Percentiles rank a stretch among this genome's conserved stretches.
Evolutionary conservation across 2,797 vertebrate species (phyloP).

Genomic region (Chiroxiphia lanceolata): DNA sequence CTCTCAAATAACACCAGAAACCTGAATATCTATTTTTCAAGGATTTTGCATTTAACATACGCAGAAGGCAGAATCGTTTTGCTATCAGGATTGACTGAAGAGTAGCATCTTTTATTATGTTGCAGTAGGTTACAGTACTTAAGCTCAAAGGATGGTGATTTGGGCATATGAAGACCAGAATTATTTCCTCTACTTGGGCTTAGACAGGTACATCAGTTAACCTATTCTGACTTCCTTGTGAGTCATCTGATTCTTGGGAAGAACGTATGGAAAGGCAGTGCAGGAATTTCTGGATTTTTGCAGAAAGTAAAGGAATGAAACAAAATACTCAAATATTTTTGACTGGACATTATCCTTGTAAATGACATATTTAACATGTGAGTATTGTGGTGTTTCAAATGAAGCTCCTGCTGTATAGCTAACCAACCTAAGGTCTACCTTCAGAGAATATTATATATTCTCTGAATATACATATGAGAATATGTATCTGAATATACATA

Average conservation of each 20-base stretch:
- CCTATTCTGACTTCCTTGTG: background rate
- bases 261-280: background rate
- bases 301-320: background rate
- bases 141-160: background rate
- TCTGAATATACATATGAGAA: no score
- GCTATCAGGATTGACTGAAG: background rate
- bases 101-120: background rate
- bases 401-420: background rate
- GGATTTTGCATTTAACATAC: background rate
- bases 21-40: background rate
- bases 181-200: background rate
- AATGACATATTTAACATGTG: background rate
- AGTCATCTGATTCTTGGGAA: background rate
- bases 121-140: background rate
- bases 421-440: background rate
- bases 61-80: background rate
- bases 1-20: background rate
- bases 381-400: background rate
- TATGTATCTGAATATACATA: background rate
- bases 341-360: background rate
- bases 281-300: background rate
- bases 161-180: background rate
- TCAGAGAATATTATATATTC: background rate
- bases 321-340: background rate
- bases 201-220: background rate